Evolutionary conservation across 2,797 vertebrate genomes (phyloP).

Genomic region (Sardinella longiceps): DNA sequence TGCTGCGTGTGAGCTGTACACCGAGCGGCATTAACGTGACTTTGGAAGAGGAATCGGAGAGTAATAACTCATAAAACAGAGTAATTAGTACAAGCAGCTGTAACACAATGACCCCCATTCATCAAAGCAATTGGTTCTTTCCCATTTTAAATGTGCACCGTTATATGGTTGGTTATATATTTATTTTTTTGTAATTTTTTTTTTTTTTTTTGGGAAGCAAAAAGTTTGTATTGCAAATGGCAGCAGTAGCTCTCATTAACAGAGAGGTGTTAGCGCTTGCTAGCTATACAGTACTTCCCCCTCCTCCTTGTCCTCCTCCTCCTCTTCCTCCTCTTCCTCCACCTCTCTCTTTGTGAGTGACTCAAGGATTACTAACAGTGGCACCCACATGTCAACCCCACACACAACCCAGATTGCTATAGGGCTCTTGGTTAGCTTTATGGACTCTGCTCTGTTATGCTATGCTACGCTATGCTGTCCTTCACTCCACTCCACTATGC

Average conservation of each 20-base stretch:
- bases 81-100: constrained; percentile 77
- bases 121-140: constrained; percentile 70
- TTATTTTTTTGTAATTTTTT: constrained; percentile 46
- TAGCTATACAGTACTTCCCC: not conserved
- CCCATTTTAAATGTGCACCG: constrained; percentile 59
- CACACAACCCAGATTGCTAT: not conserved
- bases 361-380: not conserved
- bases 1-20: constrained; percentile 62
- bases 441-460: constrained; percentile 21
- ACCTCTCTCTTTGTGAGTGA: not conserved
- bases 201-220: constrained; percentile 40
- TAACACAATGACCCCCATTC: constrained; percentile 76
- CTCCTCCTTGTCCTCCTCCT: not conserved
- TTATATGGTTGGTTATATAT: constrained; percentile 44
- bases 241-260: not conserved
- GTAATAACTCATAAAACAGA: constrained; percentile 76
- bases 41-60: constrained; percentile 61
- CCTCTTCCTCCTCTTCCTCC: not conserved
- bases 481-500: constrained; percentile 36
- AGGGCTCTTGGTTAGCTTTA: not conserved
- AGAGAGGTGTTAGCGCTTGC: not conserved
- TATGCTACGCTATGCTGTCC: constrained; percentile 17
- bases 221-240: constrained; percentile 27
- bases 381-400: not conserved
- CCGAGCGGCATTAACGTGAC: constrained; percentile 56